Evolutionary conservation across 2,888 invertebrate species (phyloP), one percentile per base, ranked within the genome.

Genomic region (Drosophila helvetica): DNA sequence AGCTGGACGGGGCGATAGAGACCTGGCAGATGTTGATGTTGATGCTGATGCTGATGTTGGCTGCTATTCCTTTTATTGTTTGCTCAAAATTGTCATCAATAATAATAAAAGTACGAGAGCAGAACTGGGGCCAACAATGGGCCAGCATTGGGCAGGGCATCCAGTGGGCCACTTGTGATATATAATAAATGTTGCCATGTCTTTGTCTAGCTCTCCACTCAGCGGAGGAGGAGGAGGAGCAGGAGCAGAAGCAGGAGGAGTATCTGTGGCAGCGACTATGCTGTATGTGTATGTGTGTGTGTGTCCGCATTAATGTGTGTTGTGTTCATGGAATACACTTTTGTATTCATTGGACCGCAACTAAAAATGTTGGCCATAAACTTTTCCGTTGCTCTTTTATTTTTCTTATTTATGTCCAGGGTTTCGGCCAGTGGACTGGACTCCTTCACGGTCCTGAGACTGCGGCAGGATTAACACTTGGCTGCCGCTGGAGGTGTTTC

Each of bases 31-130:
- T 63, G 70, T 52, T 67, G 65, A 69, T 63, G 70, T 57, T 67
- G 59, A 47, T 53, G 62, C 58, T 51, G 60, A 53, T 77, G 78
- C 61, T 66, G 73, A 62, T 63, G 45, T 51, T 71, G 65, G 52
- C 57, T 47, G 59, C 58, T 75, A 78, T 78, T 74, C 68, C 57
- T 69, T 88, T 88, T 88, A 85, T 85, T 88, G 89, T 88, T 79
- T 77, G 79, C 89, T 88, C 87, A 85, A 85, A 86, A 86, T 81
- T 87, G 89, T 86, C 89, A 89, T 86, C 86, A 89, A 89, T 86
- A 86, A 86, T 89, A 87, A 86, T 89, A 85, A 84, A 88, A 81
- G 84, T 73, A 72, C 68, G 76, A 64, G 74, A 52, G 66, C 75
- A 55, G 54, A 65, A 76, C 58, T 22, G 38, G 47, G 70, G 47